These are phyloP conservation scores for Taurulus bubalis DNA, from an alignment of 2,113 vertebrate genomes.

Conservation along the genomic window DNA sequence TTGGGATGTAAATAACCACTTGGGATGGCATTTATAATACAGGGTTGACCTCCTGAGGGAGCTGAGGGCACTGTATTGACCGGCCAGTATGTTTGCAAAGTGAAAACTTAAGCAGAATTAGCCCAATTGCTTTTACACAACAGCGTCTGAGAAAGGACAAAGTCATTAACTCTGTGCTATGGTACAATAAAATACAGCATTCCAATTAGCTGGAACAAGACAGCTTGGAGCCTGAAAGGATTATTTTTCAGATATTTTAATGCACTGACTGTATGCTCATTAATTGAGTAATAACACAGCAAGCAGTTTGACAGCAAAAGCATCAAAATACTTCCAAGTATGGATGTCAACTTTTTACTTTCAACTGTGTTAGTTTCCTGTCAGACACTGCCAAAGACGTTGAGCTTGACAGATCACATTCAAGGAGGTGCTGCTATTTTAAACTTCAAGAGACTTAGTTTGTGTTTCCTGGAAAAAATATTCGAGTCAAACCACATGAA, in stretches of 20 bases:
- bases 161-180: constrained; percentile 52
- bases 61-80: constrained; percentile 64
- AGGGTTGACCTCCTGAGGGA: constrained; percentile 40
- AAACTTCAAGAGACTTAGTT: constrained; percentile 12
- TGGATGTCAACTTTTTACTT: constrained; percentile 33
- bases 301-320: constrained; percentile 25
- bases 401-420: constrained; percentile 22
- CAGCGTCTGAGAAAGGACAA: constrained; percentile 39
- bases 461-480: constrained; percentile 46
- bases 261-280: constrained; percentile 17
- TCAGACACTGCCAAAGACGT: constrained; percentile 15
- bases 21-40: constrained; percentile 49
- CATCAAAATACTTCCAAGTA: constrained; percentile 15
- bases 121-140: constrained; percentile 66
- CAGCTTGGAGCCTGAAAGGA: background rate
- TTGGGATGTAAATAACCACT: constrained; percentile 52
- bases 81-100: constrained; percentile 44
- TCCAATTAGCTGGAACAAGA: constrained; percentile 44
- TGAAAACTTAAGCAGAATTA: constrained; percentile 76
- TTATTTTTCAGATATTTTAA: constrained; percentile 27
- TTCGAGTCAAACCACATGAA: constrained; percentile 11
- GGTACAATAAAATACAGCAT: constrained; percentile 40
- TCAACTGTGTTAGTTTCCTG: constrained; percentile 27
- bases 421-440: constrained; percentile 37
- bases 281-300: constrained; percentile 38